Percentiles rank a stretch among this genome's conserved stretches.
Conservation (phyloP, 2,888 invertebrate genomes). For the Scaptomyza caliginosa region DNA sequence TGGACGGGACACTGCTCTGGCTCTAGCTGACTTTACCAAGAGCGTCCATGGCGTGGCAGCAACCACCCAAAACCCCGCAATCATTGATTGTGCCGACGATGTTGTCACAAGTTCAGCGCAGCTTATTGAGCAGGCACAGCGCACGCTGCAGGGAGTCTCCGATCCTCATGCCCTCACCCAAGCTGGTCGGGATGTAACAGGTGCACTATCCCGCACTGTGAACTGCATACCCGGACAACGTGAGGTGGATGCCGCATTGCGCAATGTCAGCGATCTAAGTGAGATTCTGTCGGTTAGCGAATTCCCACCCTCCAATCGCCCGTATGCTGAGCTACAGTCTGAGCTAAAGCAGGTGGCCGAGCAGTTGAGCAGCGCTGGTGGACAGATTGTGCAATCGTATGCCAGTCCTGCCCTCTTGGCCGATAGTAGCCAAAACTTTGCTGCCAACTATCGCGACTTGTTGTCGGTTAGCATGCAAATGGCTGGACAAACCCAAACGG, state of each 20-base stretch:
- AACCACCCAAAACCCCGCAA: slow-evolving; percentile 86
- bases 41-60: slow-evolving; percentile 92
- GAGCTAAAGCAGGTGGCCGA: slow-evolving; percentile 94
- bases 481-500: slow-evolving; percentile 90
- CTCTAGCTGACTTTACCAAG: slow-evolving; percentile 89
- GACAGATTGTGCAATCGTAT: slow-evolving; percentile 92
- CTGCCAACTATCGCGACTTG: slow-evolving; percentile 90
- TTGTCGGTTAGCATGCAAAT: slow-evolving; percentile 92
- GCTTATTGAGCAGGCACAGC: slow-evolving; percentile 92
- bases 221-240: slow-evolving; percentile 96
- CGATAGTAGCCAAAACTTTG: slow-evolving; percentile 90
- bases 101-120: slow-evolving; percentile 91
- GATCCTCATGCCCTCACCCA: slow-evolving; percentile 86
- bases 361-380: slow-evolving; percentile 92
- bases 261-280: slow-evolving; percentile 91
- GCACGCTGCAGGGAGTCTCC: slow-evolving; percentile 83
- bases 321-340: slow-evolving; percentile 92
- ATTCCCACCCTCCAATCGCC: slow-evolving; percentile 90
- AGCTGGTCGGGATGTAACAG: slow-evolving; percentile 89
- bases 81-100: slow-evolving; percentile 90
- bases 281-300: slow-evolving; percentile 89
- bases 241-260: slow-evolving; percentile 95
- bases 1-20: slow-evolving; percentile 91
- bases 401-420: slow-evolving; percentile 89
- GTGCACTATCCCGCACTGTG: slow-evolving; percentile 87